Percentiles rank a stretch among this genome's conserved stretches.
phyloP scores from a whole-genome alignment of 2,797 vertebrate species.

The Lates japonicus region DNA sequence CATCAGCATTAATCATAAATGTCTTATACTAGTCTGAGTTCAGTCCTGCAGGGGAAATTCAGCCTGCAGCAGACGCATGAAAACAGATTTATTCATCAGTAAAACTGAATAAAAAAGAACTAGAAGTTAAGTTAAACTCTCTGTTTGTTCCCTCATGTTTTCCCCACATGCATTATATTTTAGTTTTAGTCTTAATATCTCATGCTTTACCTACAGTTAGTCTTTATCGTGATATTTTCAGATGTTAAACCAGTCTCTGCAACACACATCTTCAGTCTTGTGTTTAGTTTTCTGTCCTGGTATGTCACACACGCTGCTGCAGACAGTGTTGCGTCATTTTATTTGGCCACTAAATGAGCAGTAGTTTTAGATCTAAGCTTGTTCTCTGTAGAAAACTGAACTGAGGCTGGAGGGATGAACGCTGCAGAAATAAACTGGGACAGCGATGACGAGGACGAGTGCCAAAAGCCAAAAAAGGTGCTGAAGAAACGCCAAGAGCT shows the following conservation, averaged over 20 bases:
- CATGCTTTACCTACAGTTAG: not conserved
- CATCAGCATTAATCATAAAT: not conserved
- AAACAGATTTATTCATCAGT: not conserved
- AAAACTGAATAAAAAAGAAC: not conserved
- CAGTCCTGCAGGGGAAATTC: too few species aligned
- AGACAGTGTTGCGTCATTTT: slow-evolving; percentile 3
- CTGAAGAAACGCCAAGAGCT: slow-evolving; percentile 44
- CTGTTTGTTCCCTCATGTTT: not conserved
- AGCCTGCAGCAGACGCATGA: not conserved
- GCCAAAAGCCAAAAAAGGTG: slow-evolving; percentile 42
- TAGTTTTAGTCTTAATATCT: not conserved
- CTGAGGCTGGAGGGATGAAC: too few species aligned
- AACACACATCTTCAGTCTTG: not conserved
- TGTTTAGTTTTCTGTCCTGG: not conserved
- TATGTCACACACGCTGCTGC: not conserved
- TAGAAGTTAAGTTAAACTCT: too few species aligned
- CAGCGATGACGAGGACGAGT: not conserved
- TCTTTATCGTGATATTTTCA: not conserved
- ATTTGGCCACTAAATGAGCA: not conserved
- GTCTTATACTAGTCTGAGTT: not conserved
- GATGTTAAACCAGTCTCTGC: not conserved
- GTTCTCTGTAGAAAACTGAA: too few species aligned
- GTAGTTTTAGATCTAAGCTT: not conserved
- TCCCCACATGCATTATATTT: not conserved
- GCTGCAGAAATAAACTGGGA: slow-evolving; percentile 15